Base-by-base conservation (phyloP, 2,113 vertebrate species). In the Corythoichthys haematopterus region DNA sequence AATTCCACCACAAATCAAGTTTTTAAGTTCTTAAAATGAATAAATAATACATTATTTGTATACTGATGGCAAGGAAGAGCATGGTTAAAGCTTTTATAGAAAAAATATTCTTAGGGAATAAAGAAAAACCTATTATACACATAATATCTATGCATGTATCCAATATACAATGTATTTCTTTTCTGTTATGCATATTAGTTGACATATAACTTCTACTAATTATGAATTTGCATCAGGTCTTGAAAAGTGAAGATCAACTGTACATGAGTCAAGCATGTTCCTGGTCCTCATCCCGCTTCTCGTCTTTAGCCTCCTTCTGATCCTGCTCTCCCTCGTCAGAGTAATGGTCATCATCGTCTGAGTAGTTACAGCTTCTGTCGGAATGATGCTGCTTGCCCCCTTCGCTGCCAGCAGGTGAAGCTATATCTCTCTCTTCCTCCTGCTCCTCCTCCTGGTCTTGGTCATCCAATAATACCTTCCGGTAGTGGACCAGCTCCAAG, bases 381-480 rank as follows among this genome's bases (percentile, higher is more conserved):
- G 65, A 59, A 28, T 48, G 16, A 6, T 48, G 66, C 13, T 56
- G 1, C 28, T 36, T 3, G 65, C n/a, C 1, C 46, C 73, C 78
- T 14, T 66, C 65, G 6, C 53, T 48, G 0, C 69, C 64, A 0
- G 10, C 28, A 43, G 6, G 45, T 0, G 69, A 73, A 7, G 68
- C 47, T 11, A 33, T 16, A 0, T 45, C 66, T 1, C 71, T 70
- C 14, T 74, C 63, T 43, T 67, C 69, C 8, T 76, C 68, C 2
- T 80, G 69, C 7, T 62, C 68, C 2, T 80, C 70, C 9, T 62
- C 77, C 0, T 4, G 4, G 2, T 87, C 88, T n/a, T 75, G 76
- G 9, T 89, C 81, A 2, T 85, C 78, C 37, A 79, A 70, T 58
- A 73, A 76, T 56, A 86, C 73, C 35, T 79, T 84, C 4, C 74